These are phyloP conservation scores for Hemicentrotus pulcherrimus DNA, from an alignment of 35 echinoderm and acorn worm genomes.

Conservation along the genomic window DNA sequence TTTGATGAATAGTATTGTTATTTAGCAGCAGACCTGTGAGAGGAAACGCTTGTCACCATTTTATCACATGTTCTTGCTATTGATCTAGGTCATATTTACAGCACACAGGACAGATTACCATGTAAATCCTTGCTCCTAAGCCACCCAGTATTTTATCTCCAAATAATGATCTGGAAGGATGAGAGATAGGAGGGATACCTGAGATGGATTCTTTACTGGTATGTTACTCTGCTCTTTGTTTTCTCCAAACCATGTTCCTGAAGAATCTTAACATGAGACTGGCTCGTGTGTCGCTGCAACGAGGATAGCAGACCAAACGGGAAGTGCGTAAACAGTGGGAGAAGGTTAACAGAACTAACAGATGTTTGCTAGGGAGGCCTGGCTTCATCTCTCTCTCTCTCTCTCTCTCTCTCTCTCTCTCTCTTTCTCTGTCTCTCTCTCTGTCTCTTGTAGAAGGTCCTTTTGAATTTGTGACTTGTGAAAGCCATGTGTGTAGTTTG, in stretches of 20 bases:
- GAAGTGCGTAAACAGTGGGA: conserved; percentile 46
- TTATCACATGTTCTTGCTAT: background rate
- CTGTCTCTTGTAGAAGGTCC: background rate
- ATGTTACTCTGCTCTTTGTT: background rate
- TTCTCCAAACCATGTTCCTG: background rate
- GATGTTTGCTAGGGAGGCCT: conserved; percentile 20
- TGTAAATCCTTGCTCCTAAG: background rate
- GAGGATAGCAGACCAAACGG: background rate
- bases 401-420: too few species aligned
- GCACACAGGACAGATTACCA: background rate
- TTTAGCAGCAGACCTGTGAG: background rate
- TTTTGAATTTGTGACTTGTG: background rate
- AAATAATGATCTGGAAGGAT: background rate
- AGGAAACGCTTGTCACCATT: background rate
- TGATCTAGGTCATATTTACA: background rate
- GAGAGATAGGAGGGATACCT: background rate
- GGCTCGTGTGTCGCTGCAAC: background rate
- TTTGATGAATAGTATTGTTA: background rate
- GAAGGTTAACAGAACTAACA: conserved; percentile 39
- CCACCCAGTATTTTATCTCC: background rate
- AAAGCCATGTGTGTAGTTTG: too few species aligned
- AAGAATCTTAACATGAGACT: background rate
- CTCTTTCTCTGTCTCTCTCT: too few species aligned
- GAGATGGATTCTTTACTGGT: background rate
- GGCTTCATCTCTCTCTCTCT: background rate